These are phyloP conservation scores for Zosterops borbonicus DNA, from an alignment of 2,113 vertebrate genomes.

Conservation along the genomic window DNA sequence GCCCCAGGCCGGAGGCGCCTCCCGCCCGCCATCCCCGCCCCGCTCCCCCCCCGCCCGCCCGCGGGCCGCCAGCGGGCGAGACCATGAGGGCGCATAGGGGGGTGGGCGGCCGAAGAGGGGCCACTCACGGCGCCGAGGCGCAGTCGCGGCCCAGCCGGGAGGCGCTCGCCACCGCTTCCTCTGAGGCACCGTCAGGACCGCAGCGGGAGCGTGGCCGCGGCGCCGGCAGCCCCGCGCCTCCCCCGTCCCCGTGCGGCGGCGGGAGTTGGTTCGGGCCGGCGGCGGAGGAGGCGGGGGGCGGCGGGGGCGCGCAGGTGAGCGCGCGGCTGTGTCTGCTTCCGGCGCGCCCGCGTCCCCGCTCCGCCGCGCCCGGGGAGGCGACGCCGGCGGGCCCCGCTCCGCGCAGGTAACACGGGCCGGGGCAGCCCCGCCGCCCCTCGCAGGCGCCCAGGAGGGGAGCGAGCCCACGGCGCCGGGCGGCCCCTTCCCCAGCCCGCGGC, in stretches of 20 bases:
- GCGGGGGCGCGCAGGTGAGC: not conserved
- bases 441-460: not conserved
- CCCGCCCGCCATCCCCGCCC: not conserved
- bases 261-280: not conserved
- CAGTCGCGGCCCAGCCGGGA: not conserved
- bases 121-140: not conserved
- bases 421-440: not conserved
- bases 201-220: too few relatives aligned
- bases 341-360: not conserved
- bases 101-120: not conserved
- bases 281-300: not conserved
- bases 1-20: fast-evolving
- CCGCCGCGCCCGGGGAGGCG: not conserved
- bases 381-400: not conserved
- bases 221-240: not conserved
- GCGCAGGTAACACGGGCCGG: not conserved
- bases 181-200: not conserved
- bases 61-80: not conserved
- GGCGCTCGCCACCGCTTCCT: not conserved
- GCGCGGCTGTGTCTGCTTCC: not conserved
- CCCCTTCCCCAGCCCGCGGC: not conserved
- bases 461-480: not conserved
- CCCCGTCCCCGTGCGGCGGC: not conserved
- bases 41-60: not conserved
- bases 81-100: not conserved